Evolutionary conservation across 2,797 vertebrate species (phyloP).

Genomic region (Taenioides sp.): DNA sequence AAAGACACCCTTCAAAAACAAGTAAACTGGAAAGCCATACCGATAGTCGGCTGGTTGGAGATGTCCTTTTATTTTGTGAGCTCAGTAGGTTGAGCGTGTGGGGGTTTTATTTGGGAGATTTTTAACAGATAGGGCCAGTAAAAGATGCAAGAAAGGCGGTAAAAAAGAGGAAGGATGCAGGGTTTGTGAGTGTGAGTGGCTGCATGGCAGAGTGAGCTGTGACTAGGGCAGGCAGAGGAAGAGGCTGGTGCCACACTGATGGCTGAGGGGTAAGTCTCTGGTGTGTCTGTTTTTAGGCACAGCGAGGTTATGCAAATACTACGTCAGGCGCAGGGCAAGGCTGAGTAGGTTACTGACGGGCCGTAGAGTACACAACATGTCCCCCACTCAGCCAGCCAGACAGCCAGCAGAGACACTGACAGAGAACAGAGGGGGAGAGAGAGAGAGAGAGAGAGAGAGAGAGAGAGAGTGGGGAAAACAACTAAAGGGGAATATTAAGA

Average conservation of each 20-base stretch:
- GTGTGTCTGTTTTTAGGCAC: constrained; percentile 75
- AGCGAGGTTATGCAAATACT: constrained; percentile 84
- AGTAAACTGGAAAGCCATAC: constrained; percentile 60
- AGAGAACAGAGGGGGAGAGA: constrained; percentile 62
- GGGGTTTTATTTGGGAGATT: constrained; percentile 15
- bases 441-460: constrained; percentile 14
- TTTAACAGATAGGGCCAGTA: constrained; percentile 24
- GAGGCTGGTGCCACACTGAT: constrained; percentile 43
- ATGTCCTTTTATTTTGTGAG: constrained; percentile 4
- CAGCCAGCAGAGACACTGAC: constrained; percentile 77
- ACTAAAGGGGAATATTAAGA: constrained; percentile 64
- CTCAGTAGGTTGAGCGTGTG: constrained; percentile 9
- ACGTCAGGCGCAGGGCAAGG: constrained; percentile 82
- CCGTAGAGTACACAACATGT: constrained; percentile 85
- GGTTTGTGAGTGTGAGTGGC: constrained; percentile 50
- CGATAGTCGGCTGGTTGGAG: constrained; percentile 35
- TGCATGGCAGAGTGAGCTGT: constrained; percentile 66
- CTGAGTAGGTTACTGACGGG: constrained; percentile 85
- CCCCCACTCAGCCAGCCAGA: constrained; percentile 76
- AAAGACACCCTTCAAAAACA: constrained; percentile 64
- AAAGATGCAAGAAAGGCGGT: constrained; percentile 18
- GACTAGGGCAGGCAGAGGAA: constrained; percentile 57
- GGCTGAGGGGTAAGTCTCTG: constrained; percentile 48
- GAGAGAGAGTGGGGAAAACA: constrained; percentile 25
- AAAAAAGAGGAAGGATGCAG: constrained; percentile 32